Percentiles rank a stretch among this genome's conserved stretches.
Evolutionary conservation across 92 coral and sea anemone species (phyloP).

Genomic region (Palythoa caribaeorum): DNA sequence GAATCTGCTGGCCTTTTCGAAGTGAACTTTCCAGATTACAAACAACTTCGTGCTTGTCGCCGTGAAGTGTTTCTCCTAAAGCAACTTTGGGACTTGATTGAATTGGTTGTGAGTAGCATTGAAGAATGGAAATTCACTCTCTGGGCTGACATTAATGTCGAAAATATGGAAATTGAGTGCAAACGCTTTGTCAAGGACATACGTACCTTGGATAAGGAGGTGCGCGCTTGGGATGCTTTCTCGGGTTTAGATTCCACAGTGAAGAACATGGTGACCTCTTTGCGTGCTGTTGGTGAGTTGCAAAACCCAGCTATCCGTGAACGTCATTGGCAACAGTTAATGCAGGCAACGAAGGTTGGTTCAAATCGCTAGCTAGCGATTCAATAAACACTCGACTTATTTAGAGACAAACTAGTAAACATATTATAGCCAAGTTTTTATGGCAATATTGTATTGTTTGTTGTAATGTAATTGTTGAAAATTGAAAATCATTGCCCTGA

Average conservation of each 20-base stretch:
- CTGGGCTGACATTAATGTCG: conserved; percentile 97
- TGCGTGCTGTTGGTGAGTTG: conserved; percentile 98
- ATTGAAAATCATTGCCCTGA: too few species aligned
- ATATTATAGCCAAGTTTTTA: background rate
- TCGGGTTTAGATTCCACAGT: conserved; percentile 97
- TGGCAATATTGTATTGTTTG: background rate
- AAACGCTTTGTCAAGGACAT: conserved; percentile 98
- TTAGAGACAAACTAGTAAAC: background rate
- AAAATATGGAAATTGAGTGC: conserved; percentile 99
- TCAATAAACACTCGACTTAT: background rate
- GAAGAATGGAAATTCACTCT: conserved; percentile 98
- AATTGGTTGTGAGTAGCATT: conserved; percentile 89
- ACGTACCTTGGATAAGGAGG: conserved; percentile 92
- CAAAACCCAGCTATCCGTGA: conserved; percentile 99
- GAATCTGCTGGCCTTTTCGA: conserved; percentile 99
- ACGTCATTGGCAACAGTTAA: conserved; percentile 99
- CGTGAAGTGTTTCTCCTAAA: conserved; percentile 92
- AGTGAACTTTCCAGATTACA: conserved; percentile 99
- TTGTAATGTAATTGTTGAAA: background rate
- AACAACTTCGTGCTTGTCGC: conserved; percentile 99
- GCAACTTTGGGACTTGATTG: conserved; percentile 97
- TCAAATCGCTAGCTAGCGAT: background rate
- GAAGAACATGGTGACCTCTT: conserved; percentile 99
- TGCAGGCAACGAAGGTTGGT: conserved; percentile 99
- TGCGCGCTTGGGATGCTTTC: conserved; percentile 99